Evolutionary conservation across 35 echinoderm and acorn worm species (phyloP).

Genomic region (Eucidaris tribuloides): DNA sequence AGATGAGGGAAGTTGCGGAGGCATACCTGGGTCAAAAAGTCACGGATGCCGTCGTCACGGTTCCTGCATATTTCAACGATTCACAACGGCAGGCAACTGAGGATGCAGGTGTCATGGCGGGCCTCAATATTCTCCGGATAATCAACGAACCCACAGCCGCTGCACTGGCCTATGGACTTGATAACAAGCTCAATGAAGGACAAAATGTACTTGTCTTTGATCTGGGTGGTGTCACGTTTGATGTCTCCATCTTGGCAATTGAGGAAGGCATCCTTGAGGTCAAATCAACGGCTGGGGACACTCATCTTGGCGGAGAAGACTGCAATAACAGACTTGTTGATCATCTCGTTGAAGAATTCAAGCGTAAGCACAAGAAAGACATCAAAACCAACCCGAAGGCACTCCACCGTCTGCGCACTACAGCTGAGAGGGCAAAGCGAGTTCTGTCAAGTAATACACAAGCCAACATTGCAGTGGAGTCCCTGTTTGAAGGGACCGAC

Average conservation of each 20-base stretch:
- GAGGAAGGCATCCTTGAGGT: constrained; percentile 89
- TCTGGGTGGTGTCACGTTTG: constrained; percentile 74
- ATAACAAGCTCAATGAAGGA: constrained; percentile 60
- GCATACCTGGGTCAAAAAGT: constrained; percentile 40
- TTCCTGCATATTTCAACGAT: constrained; percentile 71
- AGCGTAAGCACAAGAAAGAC: constrained; percentile 87
- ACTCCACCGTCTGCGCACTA: constrained; percentile 58
- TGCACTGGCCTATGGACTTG: constrained; percentile 60
- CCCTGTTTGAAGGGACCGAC: constrained; percentile 86
- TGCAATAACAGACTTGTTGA: constrained; percentile 67
- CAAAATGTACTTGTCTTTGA: constrained; percentile 73
- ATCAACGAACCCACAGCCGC: constrained; percentile 63
- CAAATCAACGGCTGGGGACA: constrained; percentile 69
- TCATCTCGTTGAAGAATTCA: constrained; percentile 73
- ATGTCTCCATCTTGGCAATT: constrained; percentile 72
- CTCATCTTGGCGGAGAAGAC: constrained; percentile 75
- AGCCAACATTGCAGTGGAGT: constrained; percentile 86
- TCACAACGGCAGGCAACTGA: constrained; percentile 63
- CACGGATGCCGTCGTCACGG: constrained; percentile 45
- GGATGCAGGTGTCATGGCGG: constrained; percentile 56
- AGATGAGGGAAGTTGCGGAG: constrained; percentile 50
- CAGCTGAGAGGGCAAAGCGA: constrained; percentile 77
- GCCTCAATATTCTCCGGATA: constrained; percentile 46
- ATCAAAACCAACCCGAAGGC: constrained; percentile 50
- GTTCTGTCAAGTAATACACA: constrained; percentile 79